Base-by-base conservation (phyloP, 2,113 vertebrate genomes). In the Enhydra lutris region DNA sequence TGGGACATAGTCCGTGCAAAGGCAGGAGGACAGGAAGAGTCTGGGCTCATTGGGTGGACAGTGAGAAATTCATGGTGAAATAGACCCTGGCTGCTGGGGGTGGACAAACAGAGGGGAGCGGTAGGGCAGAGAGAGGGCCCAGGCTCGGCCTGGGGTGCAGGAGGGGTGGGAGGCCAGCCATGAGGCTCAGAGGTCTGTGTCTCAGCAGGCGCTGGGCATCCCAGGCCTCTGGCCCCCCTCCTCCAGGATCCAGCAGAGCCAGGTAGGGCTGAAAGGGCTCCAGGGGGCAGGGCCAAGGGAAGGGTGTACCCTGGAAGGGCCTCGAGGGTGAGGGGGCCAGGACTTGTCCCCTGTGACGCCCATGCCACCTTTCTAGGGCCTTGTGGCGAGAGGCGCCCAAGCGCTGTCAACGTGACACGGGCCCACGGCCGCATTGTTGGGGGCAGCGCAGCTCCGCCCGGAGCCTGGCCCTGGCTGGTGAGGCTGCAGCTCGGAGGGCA, bases 381-480 rank as follows among this genome's bases (percentile, higher is more conserved):
- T 14, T 99, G 99, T 79, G 99, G 99, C 9, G 98, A 98, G 94
- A 99, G 98, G 89, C 95, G 83, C 7, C 94, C 97, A 0, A 71
- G 61, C 1, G 50, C 94, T 3, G 97, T 97, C 55, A 99, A 99
- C 55, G 73, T 96, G 95, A 99, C 99, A 0, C 98, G 98, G 90
- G 98, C 98, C 7, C 98, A 98, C 10, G 99, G 98, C 42, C 98
- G 99, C 95, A 99, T 99, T 15, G 99, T 99, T 79, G 99, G 99
- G 0, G 99, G 99, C 83, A 99, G 98, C 18, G 97, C 93, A 6
- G 99, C 99, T 0, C 97, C 98, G 0, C 99, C 95, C 0, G 99
- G 99, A 14, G 99, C 99, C 97, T 99, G 99, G 99, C 99, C 99
- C 34, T 99, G 99, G 99, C 98, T 99, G 97, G 99, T 99, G 96